phyloP scores from a whole-genome alignment of 2,888 invertebrate genomes.

The Drosophila aldrichi region DNA sequence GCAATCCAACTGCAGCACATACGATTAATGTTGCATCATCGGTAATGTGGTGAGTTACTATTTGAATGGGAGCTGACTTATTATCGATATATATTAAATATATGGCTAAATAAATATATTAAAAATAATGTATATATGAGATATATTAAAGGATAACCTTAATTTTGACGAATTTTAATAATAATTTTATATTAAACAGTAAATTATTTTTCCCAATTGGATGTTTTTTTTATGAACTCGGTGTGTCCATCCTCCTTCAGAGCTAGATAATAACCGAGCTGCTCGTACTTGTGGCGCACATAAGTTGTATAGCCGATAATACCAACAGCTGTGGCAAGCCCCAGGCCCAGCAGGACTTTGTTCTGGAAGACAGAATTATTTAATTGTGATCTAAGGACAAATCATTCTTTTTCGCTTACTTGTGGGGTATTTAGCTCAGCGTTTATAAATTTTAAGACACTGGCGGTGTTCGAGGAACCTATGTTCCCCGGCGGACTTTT shows the following conservation, averaged over 20 bases:
- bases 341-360: slow-evolving; percentile 92
- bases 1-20: background rate
- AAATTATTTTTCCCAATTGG: slow-evolving; percentile 45
- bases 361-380: slow-evolving; percentile 88
- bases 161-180: background rate
- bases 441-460: slow-evolving; percentile 92
- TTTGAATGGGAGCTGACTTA: background rate
- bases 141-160: background rate
- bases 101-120: background rate
- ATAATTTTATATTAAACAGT: background rate
- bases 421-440: slow-evolving; percentile 95
- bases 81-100: background rate
- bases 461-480: slow-evolving; percentile 86
- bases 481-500: slow-evolving; percentile 27
- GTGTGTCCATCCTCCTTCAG: slow-evolving; percentile 91
- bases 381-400: background rate
- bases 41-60: background rate
- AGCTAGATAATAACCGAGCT: slow-evolving; percentile 92
- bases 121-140: background rate
- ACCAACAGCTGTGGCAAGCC: slow-evolving; percentile 89
- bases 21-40: slow-evolving; percentile 1
- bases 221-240: slow-evolving; percentile 87
- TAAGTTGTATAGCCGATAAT: slow-evolving; percentile 93
- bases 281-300: slow-evolving; percentile 92
- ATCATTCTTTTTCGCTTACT: slow-evolving; percentile 86